Evolutionary conservation across 2,888 invertebrate genomes (phyloP), one percentile per base, ranked within the genome.

Genomic region (Drosophila sordidapex): DNA sequence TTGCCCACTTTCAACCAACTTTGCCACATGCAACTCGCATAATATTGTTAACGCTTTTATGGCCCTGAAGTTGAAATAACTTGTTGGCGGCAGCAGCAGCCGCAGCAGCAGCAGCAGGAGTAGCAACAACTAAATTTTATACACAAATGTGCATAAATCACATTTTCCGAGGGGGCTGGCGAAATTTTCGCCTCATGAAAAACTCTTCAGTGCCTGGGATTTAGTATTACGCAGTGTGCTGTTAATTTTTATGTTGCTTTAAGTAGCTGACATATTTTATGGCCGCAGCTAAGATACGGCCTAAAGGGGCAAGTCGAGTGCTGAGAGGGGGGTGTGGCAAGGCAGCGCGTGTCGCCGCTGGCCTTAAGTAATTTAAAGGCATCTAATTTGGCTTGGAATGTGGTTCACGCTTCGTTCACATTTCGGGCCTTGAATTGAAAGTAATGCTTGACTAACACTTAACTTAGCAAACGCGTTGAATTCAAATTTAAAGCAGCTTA

Each of bases 201-300:
- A 62, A 70, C 38, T 61, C 46, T 62, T 54, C 36, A 49, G 21
- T 18, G 63, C 27, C 53, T 49, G 49, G 53, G 51, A 64, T 68
- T 68, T 60, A 35, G 64, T 49, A 61, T 80, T 71, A 68, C 80
- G 80, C 79, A 70, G 70, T 49, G 71, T 75, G 82, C 63, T 81
- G 75, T 75, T 81, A 75, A 82, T 82, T 81, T 78, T 81, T 75
- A 79, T 78, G 81, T 68, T 61, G 66, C 82, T 67, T 78, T 80
- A 80, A 80, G 79, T 81, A 80, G 82, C 80, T 75, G 69, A 78
- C 75, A 80, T 80, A 81, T 72, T 80, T 80, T 81, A 80, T 75
- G 67, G 69, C 65, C 10, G 46, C 18, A 33, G 35, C 52, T 25
- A 29, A 66, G 79, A 66, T 49, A 46, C 6, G 21, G 11, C 21